Evolutionary conservation across 2,113 vertebrate genomes (phyloP), one percentile per base, ranked within the genome.

Genomic region (Rhinolophus sinicus): DNA sequence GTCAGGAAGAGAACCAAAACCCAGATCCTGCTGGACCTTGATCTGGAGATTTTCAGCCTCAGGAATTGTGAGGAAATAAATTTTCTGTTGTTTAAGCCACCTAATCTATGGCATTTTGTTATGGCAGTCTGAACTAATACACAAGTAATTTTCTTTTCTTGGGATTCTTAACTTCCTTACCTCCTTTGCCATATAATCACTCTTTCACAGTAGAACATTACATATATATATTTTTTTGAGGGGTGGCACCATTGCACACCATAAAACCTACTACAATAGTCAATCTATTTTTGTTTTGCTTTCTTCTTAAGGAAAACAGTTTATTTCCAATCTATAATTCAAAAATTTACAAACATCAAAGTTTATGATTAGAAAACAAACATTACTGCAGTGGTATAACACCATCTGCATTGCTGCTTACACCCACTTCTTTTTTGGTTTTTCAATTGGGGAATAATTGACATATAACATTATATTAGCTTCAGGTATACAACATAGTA

Each of bases 321-420:
- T 95, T 72, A 64, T 85, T 85, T 92, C 72, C 10, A 8, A 64
- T 69, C 26, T 76, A 16, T 54, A 86, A 67, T 73, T 56, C 9
- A 62, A 88, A 76, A 85, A 77, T 78, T 50, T 91, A 82, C 7
- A 50, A 72, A 95, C 33, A 40, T 0, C 11, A 33, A 87, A 85
- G 28, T 65, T 93, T 82, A 38, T 78, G 18, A 93, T 56, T 52
- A 93, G 52, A 86, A 93, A 93, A 83, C 64, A 89, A 94, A 78
- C 85, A 82, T 78, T 89, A 77, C 80, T 77, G 65, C 54, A 67
- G 44, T 24, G 2, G 52, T 26, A n/a, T 26, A 13, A 52, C 13
- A n/a, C 28, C 76, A 75, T 24, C 8, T 15, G 6, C 24, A 13
- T 65, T 58, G 14, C 40, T 75, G 22, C 30, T 64, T 28, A 6